phyloP scores from a whole-genome alignment of 2,797 vertebrate species.

The Pseudomugil gertrudae region DNA sequence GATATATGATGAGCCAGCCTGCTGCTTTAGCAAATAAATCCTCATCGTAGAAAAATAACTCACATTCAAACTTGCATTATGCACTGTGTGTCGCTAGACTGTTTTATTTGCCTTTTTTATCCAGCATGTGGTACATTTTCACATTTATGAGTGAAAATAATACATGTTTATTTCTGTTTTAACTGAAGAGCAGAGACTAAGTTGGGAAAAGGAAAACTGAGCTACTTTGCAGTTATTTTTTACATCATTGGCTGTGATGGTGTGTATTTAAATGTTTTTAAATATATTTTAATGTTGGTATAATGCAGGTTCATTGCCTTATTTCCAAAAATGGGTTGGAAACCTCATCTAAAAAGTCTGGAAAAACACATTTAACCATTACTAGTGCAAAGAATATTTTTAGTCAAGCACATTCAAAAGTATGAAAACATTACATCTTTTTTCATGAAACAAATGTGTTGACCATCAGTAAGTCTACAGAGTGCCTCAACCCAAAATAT shows the following conservation, averaged over 20 bases:
- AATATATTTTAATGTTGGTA: background rate
- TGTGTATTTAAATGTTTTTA: background rate
- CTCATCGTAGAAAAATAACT: background rate
- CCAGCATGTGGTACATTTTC: background rate
- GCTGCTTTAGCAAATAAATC: constrained; percentile 51
- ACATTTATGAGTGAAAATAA: background rate
- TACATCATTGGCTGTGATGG: background rate
- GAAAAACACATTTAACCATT: too few relatives aligned
- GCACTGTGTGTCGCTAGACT: background rate
- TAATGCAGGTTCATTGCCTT: background rate
- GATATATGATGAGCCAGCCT: constrained; percentile 5
- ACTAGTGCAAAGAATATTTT: too few relatives aligned
- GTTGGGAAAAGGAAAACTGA: background rate
- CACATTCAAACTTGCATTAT: background rate
- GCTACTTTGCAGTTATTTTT: background rate
- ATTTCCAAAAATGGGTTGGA: too few relatives aligned
- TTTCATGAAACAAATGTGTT: background rate
- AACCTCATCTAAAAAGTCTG: too few relatives aligned
- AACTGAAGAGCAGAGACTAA: background rate
- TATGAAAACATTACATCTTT: background rate
- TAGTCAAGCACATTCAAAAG: too few relatives aligned
- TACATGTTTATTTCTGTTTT: background rate
- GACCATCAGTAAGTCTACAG: background rate
- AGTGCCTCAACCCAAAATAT: background rate
- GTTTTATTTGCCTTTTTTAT: background rate